Evolutionary conservation across 2,113 vertebrate genomes (phyloP), one percentile per base, ranked within the genome.

Genomic region (Microtus richardsoni): DNA sequence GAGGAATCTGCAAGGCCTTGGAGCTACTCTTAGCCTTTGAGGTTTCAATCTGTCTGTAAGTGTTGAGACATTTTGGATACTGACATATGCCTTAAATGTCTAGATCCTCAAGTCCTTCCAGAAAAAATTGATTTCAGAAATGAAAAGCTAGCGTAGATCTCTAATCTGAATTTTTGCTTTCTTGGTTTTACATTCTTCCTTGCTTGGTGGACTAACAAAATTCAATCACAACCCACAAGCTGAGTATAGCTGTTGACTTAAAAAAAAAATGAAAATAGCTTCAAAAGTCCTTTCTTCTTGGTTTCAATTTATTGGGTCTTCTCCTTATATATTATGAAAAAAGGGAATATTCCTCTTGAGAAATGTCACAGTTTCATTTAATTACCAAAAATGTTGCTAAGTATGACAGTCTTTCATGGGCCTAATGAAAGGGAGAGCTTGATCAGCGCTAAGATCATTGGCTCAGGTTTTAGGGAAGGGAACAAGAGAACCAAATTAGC

Each of bases 181-280:
- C 95, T 75, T 86, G 74, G 47, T 52, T 79, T 71, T 86, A 14
- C 39, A 73, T 64, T 95, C 89, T 92, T 88, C 33, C 33, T 83
- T 78, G 86, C 33, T 71, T 91, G 33, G 0, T 95, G 88, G 39
- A 71, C 93, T 91, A 79, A 95, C 96, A 93, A 97, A 95, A 93
- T 91, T 96, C 41, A 88, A 41, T 92, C 19, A 4, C n/a, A 93
- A 39, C n/a, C 33, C 52, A 49, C 54, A 75, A 87, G 26, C n/a
- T 36, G 19, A 96, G 87, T 41, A 95, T 93, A 96, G 73, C 80
- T 89, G 74, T 79, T 96, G 94, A 91, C 73, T 91, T 54, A 74
- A 89, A 95, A 74, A 89, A 95, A 97, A 66, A 89, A 95, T 74
- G 80, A 94, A 83, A 39, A 94, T 89, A 33, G 60, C 87, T 97